Conservation (phyloP, 1,140 invertebrate genomes). For the Leguminivora glycinivorella region DNA sequence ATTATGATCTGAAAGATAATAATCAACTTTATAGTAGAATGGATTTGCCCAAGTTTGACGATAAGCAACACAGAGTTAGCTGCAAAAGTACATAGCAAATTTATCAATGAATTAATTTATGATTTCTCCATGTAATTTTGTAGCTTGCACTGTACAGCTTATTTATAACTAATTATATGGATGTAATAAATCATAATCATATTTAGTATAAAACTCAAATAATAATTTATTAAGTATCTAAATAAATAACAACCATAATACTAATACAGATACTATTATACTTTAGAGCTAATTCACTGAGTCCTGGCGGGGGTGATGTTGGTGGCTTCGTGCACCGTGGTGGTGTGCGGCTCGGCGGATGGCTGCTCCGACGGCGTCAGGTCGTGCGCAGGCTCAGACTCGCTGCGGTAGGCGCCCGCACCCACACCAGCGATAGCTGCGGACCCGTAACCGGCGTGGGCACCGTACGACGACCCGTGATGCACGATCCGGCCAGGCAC, state of each 20-base stretch:
- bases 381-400: constrained; percentile 37
- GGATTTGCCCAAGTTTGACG: no score
- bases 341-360: constrained; percentile 35
- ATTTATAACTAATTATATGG: no score
- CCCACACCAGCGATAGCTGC: neutral
- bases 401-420: constrained; percentile 41
- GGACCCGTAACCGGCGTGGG: constrained; percentile 28
- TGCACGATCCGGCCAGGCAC: constrained; percentile 47
- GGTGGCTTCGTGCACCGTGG: constrained; percentile 30
- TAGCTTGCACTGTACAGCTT: no score
- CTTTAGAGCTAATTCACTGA: constrained; percentile 31
- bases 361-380: constrained; percentile 31
- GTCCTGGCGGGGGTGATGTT: constrained; percentile 29
- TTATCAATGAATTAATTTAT: no score
- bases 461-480: constrained; percentile 32
- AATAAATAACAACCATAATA: constrained; percentile 11
- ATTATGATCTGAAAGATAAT: no score
- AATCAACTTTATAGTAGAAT: no score
- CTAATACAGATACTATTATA: constrained; percentile 3
- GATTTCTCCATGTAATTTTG: no score
- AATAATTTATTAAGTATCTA: constrained; percentile 17
- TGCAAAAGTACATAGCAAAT: no score
- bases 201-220: neutral
- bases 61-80: no score
- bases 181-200: neutral